Percentiles rank a stretch among this genome's conserved stretches.
Evolutionary conservation across 2,797 vertebrate genomes (phyloP).

Genomic region (Thripadectes ignobilis): DNA sequence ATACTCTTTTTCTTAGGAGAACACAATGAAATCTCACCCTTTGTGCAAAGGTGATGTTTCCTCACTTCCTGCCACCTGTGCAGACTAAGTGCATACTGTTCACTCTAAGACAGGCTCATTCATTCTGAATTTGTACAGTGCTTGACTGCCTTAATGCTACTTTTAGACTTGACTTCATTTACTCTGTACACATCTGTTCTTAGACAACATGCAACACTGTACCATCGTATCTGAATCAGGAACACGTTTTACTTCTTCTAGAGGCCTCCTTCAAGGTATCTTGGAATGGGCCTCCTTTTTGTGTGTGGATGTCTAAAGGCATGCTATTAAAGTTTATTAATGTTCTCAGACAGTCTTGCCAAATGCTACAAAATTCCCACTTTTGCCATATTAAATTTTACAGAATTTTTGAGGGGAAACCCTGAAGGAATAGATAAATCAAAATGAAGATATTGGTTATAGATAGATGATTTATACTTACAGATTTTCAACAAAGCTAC

Average conservation of each 20-base stretch:
- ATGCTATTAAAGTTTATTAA: neutral
- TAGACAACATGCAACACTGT: neutral
- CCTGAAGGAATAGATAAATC: neutral
- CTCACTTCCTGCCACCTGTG: neutral
- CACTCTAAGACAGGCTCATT: neutral
- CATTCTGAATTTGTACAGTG: neutral
- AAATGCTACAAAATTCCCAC: neutral
- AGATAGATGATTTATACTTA: neutral
- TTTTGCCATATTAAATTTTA: neutral
- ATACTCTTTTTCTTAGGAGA: neutral
- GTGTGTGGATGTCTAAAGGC: rapidly evolving
- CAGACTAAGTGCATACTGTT: neutral
- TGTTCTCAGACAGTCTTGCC: neutral
- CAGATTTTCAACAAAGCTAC: neutral
- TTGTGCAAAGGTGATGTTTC: neutral
- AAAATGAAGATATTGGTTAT: neutral
- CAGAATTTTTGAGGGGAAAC: neutral
- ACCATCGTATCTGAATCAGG: neutral
- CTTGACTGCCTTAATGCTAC: neutral
- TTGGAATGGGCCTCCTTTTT: neutral
- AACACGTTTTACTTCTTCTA: neutral
- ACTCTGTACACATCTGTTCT: neutral
- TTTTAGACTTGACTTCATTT: neutral
- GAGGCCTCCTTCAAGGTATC: neutral
- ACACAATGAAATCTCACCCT: neutral